These are phyloP conservation scores for Eufriesea mexicana DNA, from an alignment of 1,140 invertebrate species.

Conservation along the genomic window DNA sequence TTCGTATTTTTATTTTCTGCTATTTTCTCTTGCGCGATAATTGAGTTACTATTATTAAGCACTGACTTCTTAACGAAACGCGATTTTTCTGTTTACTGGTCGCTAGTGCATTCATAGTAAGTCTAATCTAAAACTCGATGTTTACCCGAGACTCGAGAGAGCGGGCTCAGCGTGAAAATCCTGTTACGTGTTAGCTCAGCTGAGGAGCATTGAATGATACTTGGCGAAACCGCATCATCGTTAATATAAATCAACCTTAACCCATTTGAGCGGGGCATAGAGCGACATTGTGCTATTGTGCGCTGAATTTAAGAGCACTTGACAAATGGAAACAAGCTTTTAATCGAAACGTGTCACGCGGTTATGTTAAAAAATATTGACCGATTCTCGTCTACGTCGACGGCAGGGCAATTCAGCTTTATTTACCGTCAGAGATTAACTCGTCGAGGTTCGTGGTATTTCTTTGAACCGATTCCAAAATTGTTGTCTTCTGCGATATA, in stretches of 20 bases:
- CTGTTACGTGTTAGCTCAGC: not conserved
- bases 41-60: no score
- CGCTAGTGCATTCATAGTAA: not conserved
- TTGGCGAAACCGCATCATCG: conserved; percentile 12
- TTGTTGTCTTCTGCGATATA: no score
- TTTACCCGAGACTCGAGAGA: not conserved
- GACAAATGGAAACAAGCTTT: not conserved
- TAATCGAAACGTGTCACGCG: not conserved
- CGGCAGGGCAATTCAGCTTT: not conserved
- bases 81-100: not conserved
- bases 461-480: no score
- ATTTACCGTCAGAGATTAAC: not conserved
- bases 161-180: not conserved
- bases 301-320: not conserved
- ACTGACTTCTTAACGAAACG: no score
- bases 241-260: conserved; percentile 22
- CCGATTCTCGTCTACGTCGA: no score
- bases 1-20: no score
- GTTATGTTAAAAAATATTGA: not conserved
- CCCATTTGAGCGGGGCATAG: not conserved
- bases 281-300: not conserved
- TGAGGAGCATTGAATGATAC: conserved; percentile 1
- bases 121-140: not conserved
- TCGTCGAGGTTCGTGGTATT: not conserved
- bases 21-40: no score